Evolutionary conservation across 2,797 vertebrate species (phyloP), one percentile per base, ranked within the genome.

Genomic region (Oceanodroma leucorhoa): DNA sequence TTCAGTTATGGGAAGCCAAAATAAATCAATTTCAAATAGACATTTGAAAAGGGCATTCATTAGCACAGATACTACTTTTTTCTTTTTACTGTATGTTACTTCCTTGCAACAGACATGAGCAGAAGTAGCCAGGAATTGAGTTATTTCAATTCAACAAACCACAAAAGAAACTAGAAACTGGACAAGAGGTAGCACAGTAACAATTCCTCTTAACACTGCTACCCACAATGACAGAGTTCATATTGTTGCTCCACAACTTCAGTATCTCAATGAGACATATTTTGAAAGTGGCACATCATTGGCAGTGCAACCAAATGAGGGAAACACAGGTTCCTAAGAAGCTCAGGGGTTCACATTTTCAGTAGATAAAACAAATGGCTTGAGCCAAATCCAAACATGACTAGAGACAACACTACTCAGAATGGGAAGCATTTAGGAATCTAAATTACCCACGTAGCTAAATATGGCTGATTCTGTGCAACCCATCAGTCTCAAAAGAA

Each of bases 11-110:
- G 57, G 30, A 81, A 91, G 71, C 40, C 82, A 94, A 69, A 92
- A 94, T 32, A 93, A 84, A 95, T 40, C 82, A 36, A 85, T 93
- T 85, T 81, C 54, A 81, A 89, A 54, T 7, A 76, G 43, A 67
- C 64, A 72, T 53, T 24, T 84, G 40, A 82, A 66, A 19, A 46
- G 66, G 10, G 32, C n/a, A 43, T 32, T 92, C 55, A 5, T 66
- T 84, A 91, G n/a, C 67, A 32, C 14, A 67, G 45, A 27, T 21
- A 78, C 13, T 41, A n/a, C 36, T 27, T 60, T 82, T 66, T 87
- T 50, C 16, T 66, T 87, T 76, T 54, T 81, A 83, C 32, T 60
- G 27, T 66, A 43, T 11, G 15, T 50, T 89, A 48, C 40, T 60
- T 90, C 80, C 62, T 90, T 79, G 45, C 80, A 73, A 53, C 15